Base-by-base conservation (phyloP, 2,888 invertebrate genomes). In the Parapristionchus giblindavisi region DNA sequence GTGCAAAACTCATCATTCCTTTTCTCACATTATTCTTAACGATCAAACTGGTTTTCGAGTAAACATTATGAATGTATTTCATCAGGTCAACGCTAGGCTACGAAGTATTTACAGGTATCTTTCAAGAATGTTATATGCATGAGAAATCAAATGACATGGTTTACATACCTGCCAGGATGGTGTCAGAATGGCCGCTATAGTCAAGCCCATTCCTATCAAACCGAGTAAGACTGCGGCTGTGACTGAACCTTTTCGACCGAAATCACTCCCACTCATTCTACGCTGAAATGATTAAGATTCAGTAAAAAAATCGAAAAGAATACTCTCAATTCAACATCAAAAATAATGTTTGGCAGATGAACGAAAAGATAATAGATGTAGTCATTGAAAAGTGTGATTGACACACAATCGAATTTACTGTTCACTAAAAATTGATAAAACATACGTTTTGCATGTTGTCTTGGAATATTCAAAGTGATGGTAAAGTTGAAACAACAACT, bases 161-260 rank as follows among this genome's bases (percentile, higher is more conserved):
- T 54, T 4, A 21, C 38, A 8, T 43, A 77, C 77, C 77, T 87
- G 87, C 87, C 87, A 87, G 27, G 82, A 82, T 29, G 87, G 86
- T 14, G 84, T 85, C n/a, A 86, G 75, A 58, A 87, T 85, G 8
- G 87, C 87, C 17, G 81, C 85, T n/a, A 87, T 85, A 34, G 84
- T 85, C 60, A 87, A 80, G 1, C 85, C 86, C 77, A 85, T 82
- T 43, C 84, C 87, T 32, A 87, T 82, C 51, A 87, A 74, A 2
- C 84, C 81, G 73, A 87, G 77, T 6, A 85, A 70, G 4, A 85
- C 66, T 8, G 85, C 79, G n/a, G 77, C 80, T 56, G 82, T 81
- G 14, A 85, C 77, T 6, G 84, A 78, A 24, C 81, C 81, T 73
- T 84, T 84, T 63, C 85, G 76, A 3, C 77, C 83, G 29, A 85